Base-by-base conservation (phyloP, 2,113 vertebrate genomes). In the Hippolais icterina region DNA sequence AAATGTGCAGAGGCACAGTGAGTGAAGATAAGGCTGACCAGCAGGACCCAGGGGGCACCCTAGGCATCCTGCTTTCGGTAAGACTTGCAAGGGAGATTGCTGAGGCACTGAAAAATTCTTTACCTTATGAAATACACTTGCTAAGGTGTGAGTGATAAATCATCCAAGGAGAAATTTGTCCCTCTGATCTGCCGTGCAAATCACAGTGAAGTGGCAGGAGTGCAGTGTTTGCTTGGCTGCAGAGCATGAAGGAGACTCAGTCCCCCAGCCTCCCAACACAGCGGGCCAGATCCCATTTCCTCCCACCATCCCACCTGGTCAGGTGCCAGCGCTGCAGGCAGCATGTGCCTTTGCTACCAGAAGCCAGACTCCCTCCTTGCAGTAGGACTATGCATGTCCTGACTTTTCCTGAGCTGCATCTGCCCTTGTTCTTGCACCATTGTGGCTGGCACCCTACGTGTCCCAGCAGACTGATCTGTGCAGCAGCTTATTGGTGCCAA, bases 231-330 rank as follows among this genome's bases (percentile, higher is more conserved):
- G 59, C 69, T 84, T 93, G 72, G 64, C 63, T 70, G 74, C 23
- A 70, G 78, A 90, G 80, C 83, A 76, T 89, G 87, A 95, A 92
- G 76, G 76, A 57, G 74, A 89, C 52, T 83, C 56, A 47, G 81
- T 84, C 81, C 59, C 75, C 59, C 35, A 44, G 4, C 35, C 24
- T 91, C 33, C 41, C 1, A 10, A 2, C 52, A 31, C 1, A 1
- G 35, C 0, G 0, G 68, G 27, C 35, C 77, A 91, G 60, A 57
- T 35, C 35, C 54, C 3, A 5, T 66, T 69, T 83, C 52, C 76
- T 66, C 35, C 28, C 35, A 39, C 66, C 66, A 35, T 50, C 23
- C 46, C 11, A 1, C 6, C 63, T 93, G 89, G 31, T 75, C 17
- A 84, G 47, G 53, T 71, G 72, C 87, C 94, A 95, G 53, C 0